Percentiles rank a stretch among this genome's conserved stretches.
Conservation (phyloP, 1,140 invertebrate genomes). For the Drosophila rhopaloa region DNA sequence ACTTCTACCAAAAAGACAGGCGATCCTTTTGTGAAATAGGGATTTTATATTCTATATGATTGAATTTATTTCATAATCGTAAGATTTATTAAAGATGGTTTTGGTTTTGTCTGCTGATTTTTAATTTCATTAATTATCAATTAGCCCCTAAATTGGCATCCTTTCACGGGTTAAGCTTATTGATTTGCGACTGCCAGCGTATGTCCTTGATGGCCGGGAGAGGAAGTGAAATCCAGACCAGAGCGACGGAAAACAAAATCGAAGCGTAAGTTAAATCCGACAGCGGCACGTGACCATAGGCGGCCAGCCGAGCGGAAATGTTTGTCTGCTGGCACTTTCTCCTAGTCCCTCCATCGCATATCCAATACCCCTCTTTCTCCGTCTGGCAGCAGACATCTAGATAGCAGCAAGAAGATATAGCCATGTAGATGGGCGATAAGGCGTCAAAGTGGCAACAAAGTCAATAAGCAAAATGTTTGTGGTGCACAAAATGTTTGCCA, state of each 20-base stretch:
- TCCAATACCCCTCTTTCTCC: not conserved
- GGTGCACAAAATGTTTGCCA: slow-evolving; percentile 48
- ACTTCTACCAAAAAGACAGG: not conserved
- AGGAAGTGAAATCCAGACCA: slow-evolving; percentile 35
- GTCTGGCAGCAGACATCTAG: slow-evolving; percentile 22
- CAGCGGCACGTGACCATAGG: slow-evolving; percentile 54
- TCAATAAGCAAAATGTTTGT: slow-evolving; percentile 57
- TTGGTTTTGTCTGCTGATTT: not conserved
- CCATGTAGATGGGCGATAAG: slow-evolving; percentile 67
- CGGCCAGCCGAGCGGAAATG: slow-evolving; percentile 62
- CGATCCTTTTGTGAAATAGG: too few relatives aligned
- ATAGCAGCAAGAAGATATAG: slow-evolving; percentile 30
- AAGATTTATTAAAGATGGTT: too few relatives aligned
- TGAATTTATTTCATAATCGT: too few relatives aligned
- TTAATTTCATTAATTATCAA: slow-evolving; percentile 4
- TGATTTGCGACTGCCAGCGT: slow-evolving; percentile 28
- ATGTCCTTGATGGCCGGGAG: slow-evolving; percentile 32
- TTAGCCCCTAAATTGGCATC: not conserved
- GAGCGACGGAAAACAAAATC: slow-evolving; percentile 28
- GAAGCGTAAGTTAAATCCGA: slow-evolving; percentile 37
- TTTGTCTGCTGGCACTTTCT: slow-evolving; percentile 39
- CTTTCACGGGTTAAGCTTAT: slow-evolving; percentile 29
- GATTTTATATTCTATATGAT: too few relatives aligned
- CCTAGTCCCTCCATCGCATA: not conserved
- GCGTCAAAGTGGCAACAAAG: slow-evolving; percentile 65